Conservation (phyloP, 2,113 vertebrate species). For the Menura novaehollandiae region DNA sequence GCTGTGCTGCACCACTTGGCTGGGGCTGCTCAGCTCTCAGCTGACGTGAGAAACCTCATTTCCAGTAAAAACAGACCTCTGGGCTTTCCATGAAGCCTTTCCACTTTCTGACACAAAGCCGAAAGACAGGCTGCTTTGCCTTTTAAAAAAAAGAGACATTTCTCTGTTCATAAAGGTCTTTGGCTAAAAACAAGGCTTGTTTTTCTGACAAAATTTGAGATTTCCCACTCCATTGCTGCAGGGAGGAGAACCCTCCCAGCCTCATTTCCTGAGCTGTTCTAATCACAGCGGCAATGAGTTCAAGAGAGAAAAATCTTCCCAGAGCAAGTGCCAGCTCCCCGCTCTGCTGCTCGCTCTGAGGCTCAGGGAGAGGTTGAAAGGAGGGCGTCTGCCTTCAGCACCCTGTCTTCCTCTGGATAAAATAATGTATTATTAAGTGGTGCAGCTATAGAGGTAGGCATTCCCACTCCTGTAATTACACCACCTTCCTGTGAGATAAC, state of each 20-base stretch:
- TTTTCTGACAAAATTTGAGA: conserved; percentile 43
- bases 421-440: background rate
- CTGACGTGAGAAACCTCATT: conserved; percentile 51
- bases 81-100: conserved; percentile 34
- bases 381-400: background rate
- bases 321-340: conserved; percentile 58
- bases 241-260: conserved; percentile 54
- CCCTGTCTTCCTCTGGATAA: conserved; percentile 1
- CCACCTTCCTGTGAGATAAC: conserved; percentile 4
- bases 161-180: background rate
- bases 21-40: background rate
- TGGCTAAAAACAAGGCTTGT: conserved; percentile 11
- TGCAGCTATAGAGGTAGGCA: background rate
- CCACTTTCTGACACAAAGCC: background rate
- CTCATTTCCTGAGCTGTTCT: conserved; percentile 43
- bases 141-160: background rate
- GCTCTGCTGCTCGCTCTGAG: background rate
- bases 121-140: background rate
- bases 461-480: background rate
- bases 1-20: background rate
- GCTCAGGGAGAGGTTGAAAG: background rate
- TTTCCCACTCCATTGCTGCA: conserved; percentile 46
- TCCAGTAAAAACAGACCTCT: conserved; percentile 58
- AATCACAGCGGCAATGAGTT: conserved; percentile 55
- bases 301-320: conserved; percentile 64